These are phyloP conservation scores for Brachionus sp. DNA, from an alignment of 1,140 invertebrate species.

Conservation along the genomic window DNA sequence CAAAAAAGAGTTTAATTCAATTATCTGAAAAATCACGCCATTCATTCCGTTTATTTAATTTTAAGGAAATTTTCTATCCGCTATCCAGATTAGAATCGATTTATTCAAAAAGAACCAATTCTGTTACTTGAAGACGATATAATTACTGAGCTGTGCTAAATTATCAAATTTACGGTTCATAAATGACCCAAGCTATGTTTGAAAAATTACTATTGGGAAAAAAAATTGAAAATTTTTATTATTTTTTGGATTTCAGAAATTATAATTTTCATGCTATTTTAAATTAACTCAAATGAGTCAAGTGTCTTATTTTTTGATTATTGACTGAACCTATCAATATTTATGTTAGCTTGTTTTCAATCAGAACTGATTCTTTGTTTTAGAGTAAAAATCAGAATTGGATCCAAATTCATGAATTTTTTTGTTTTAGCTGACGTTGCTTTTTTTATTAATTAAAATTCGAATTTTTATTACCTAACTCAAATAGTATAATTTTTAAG, in stretches of 20 bases:
- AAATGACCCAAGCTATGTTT: neutral
- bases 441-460: neutral
- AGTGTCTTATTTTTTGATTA: neutral
- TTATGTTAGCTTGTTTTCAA: neutral
- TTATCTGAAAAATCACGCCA: slow-evolving; percentile 24
- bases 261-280: neutral
- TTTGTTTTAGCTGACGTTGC: neutral
- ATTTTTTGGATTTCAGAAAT: neutral
- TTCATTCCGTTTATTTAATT: neutral
- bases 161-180: neutral
- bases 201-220: neutral
- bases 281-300: neutral
- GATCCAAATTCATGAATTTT: neutral
- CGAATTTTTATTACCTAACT: neutral
- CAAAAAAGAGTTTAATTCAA: neutral
- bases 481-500: neutral
- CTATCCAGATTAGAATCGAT: neutral
- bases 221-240: neutral
- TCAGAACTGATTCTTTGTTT: neutral
- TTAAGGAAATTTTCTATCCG: neutral
- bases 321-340: neutral
- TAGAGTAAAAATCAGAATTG: neutral
- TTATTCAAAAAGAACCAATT: neutral
- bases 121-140: neutral
- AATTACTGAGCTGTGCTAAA: neutral